Evolutionary conservation across 1,140 invertebrate species (phyloP).

Genomic region (Sycophila sp.): DNA sequence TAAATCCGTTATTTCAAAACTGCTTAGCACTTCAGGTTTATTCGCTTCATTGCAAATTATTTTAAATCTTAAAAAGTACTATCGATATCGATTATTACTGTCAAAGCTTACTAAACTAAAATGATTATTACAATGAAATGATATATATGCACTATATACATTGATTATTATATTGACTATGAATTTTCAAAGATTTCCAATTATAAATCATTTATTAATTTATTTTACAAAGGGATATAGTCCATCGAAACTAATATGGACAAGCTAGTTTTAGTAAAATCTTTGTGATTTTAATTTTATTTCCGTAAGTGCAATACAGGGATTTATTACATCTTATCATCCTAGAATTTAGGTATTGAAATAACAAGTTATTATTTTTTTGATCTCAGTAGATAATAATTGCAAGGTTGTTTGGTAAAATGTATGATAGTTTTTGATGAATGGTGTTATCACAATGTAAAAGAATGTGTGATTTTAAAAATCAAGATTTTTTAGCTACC

Average conservation of each 20-base stretch:
- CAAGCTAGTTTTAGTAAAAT: no score
- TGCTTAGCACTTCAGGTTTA: conserved; percentile 1
- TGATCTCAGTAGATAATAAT: conserved; percentile 6
- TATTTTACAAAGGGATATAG: no score
- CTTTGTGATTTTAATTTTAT: no score
- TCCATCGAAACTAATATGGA: no score
- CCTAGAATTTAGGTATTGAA: not conserved
- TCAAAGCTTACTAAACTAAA: not conserved
- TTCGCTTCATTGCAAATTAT: conserved; percentile 8
- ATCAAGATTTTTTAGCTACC: not conserved
- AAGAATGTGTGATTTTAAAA: not conserved
- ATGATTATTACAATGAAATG: not conserved
- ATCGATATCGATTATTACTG: not conserved
- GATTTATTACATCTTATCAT: not conserved
- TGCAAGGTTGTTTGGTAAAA: not conserved
- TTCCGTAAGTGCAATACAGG: not conserved
- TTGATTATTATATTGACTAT: no score
- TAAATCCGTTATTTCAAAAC: conserved; percentile 37
- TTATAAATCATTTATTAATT: no score
- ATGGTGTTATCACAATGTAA: not conserved
- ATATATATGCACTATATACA: not conserved
- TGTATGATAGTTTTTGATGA: not conserved
- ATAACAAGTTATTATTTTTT: conserved; percentile 16
- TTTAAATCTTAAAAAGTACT: not conserved
- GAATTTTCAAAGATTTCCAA: no score